Evolutionary conservation across 2,888 invertebrate genomes (phyloP).

Genomic region (Acrobasis suavella): DNA sequence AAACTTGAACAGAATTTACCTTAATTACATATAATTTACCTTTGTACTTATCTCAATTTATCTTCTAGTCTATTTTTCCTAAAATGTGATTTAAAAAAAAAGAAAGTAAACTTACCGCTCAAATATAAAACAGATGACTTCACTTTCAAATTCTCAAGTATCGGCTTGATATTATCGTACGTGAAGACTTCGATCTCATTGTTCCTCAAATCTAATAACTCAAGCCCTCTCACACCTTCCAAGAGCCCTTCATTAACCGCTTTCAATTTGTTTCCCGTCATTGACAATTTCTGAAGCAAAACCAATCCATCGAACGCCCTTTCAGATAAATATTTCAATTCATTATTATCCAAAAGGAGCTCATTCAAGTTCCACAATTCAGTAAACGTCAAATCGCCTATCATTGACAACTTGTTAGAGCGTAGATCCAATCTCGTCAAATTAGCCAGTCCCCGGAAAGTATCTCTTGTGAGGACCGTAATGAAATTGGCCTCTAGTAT

Average conservation of each 20-base stretch:
- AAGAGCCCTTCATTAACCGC: slow-evolving; percentile 88
- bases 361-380: slow-evolving; percentile 89
- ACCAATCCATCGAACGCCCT: slow-evolving; percentile 90
- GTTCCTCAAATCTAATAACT: slow-evolving; percentile 89
- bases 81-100: neutral
- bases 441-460: slow-evolving; percentile 88
- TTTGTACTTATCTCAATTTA: too few relatives aligned
- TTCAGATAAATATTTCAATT: slow-evolving; percentile 87
- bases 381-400: slow-evolving; percentile 90
- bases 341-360: slow-evolving; percentile 87
- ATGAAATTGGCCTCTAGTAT: slow-evolving; percentile 90
- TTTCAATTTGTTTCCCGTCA: slow-evolving; percentile 90
- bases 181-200: slow-evolving; percentile 90
- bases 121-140: slow-evolving; percentile 73
- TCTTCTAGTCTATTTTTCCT: too few relatives aligned
- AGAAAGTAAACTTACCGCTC: slow-evolving; percentile 56
- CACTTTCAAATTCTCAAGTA: slow-evolving; percentile 87
- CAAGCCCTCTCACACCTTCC: slow-evolving; percentile 87
- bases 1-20: too few relatives aligned
- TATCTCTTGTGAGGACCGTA: slow-evolving; percentile 88
- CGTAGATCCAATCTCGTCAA: slow-evolving; percentile 89
- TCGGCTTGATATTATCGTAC: slow-evolving; percentile 88
- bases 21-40: too few relatives aligned
- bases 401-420: slow-evolving; percentile 88
- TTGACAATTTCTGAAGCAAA: slow-evolving; percentile 86